Percentiles rank a stretch among this genome's conserved stretches.
Evolutionary conservation across 1,140 invertebrate genomes (phyloP).

Genomic region (Pinna nobilis): DNA sequence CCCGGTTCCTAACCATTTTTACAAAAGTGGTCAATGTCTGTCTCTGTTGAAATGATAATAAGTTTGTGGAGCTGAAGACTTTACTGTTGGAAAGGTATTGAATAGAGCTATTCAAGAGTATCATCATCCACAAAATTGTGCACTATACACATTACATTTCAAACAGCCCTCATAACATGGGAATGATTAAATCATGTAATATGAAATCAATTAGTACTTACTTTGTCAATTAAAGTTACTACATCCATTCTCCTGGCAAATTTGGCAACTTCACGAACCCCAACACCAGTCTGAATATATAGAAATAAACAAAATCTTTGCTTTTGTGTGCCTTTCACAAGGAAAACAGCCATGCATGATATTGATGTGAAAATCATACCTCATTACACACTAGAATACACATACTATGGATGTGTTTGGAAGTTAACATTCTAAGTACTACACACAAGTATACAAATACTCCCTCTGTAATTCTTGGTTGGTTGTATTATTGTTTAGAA

Average conservation of each 20-base stretch:
- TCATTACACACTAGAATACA: background rate
- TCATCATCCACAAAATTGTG: too few relatives aligned
- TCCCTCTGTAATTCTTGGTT: conserved; percentile 69
- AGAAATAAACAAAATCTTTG: background rate
- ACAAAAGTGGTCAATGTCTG: background rate
- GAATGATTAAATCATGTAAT: background rate
- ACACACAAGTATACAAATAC: conserved; percentile 38
- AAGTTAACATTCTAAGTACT: background rate
- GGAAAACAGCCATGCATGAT: background rate
- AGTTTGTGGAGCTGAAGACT: background rate
- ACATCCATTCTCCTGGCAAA: conserved; percentile 64
- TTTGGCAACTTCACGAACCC: conserved; percentile 62
- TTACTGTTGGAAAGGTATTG: too few relatives aligned
- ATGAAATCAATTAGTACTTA: conserved; percentile 20
- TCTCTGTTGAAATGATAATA: background rate
- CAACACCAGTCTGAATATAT: conserved; percentile 63
- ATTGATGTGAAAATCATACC: background rate
- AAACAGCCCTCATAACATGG: background rate
- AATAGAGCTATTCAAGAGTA: too few relatives aligned
- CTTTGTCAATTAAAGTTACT: conserved; percentile 64
- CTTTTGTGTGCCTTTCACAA: background rate
- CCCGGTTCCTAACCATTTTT: too few relatives aligned
- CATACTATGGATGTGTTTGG: too few relatives aligned
- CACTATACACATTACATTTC: background rate
- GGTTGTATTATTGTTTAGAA: too few relatives aligned